phyloP scores from a whole-genome alignment of 2,797 vertebrate genomes.

The Dipus sagitta region DNA sequence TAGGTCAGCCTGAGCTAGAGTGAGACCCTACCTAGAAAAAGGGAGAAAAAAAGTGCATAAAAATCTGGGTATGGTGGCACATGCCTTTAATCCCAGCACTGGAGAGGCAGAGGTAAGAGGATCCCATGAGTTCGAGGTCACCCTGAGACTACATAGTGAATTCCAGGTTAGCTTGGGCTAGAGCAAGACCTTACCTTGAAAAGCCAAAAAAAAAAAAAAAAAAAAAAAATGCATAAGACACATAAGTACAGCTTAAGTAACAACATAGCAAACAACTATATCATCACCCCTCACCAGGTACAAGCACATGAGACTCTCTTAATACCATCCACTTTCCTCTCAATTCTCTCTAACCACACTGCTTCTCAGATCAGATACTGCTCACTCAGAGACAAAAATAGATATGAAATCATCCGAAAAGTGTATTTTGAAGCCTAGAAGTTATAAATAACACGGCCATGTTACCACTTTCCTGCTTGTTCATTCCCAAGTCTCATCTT shows the following conservation, averaged over 20 bases:
- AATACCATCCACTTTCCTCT: background rate
- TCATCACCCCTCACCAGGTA: too few relatives aligned
- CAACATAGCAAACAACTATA: background rate
- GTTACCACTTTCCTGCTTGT: background rate
- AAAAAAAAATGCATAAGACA: background rate
- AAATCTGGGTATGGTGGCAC: too few relatives aligned
- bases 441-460: background rate
- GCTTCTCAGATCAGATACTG: background rate
- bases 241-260: background rate
- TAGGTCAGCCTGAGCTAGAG: too few relatives aligned
- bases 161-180: too few relatives aligned
- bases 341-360: slow-evolving; percentile 29
- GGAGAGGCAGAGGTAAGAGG: too few relatives aligned
- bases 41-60: too few relatives aligned
- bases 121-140: too few relatives aligned
- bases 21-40: too few relatives aligned
- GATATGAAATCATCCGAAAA: slow-evolving; percentile 49
- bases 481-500: background rate
- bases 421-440: slow-evolving; percentile 33
- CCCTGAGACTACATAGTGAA: too few relatives aligned
- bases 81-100: too few relatives aligned
- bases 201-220: too few relatives aligned
- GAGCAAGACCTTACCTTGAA: too few relatives aligned
- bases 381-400: background rate
- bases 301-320: background rate